Percentiles rank a stretch among this genome's conserved stretches.
Evolutionary conservation across 2,797 vertebrate species (phyloP).

Genomic region (Triplophysa bombifrons): DNA sequence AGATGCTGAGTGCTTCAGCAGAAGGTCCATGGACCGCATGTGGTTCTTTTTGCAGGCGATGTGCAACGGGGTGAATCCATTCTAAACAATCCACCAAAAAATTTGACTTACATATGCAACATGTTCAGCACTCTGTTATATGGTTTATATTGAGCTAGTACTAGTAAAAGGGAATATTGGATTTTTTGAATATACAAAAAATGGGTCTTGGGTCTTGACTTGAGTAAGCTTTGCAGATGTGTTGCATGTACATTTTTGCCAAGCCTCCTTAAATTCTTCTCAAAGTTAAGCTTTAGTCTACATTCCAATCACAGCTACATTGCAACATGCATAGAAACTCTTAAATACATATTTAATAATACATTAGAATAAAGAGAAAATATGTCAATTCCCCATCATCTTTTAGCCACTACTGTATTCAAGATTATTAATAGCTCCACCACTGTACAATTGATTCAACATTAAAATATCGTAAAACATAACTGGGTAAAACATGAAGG

Average conservation of each 20-base stretch:
- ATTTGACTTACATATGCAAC: constrained; percentile 1
- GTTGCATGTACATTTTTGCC: no score
- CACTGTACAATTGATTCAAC: neutral
- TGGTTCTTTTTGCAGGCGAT: constrained; percentile 99
- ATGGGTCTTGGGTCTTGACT: no score
- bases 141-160: neutral
- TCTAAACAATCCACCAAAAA: constrained; percentile 73
- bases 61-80: constrained; percentile 96
- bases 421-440: neutral
- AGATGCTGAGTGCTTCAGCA: constrained; percentile 93
- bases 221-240: neutral
- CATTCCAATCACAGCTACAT: no score
- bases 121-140: neutral
- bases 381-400: no score
- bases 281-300: no score
- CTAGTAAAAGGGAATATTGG: neutral
- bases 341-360: no score
- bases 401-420: no score
- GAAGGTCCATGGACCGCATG: constrained; percentile 93
- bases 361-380: no score
- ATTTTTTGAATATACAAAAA: no score
- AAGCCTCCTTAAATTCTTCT: no score
- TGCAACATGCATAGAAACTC: no score
- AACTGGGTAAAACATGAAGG: neutral
- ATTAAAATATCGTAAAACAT: neutral